phyloP scores from a whole-genome alignment of 2,888 invertebrate species.

The Cryptus armator region DNA sequence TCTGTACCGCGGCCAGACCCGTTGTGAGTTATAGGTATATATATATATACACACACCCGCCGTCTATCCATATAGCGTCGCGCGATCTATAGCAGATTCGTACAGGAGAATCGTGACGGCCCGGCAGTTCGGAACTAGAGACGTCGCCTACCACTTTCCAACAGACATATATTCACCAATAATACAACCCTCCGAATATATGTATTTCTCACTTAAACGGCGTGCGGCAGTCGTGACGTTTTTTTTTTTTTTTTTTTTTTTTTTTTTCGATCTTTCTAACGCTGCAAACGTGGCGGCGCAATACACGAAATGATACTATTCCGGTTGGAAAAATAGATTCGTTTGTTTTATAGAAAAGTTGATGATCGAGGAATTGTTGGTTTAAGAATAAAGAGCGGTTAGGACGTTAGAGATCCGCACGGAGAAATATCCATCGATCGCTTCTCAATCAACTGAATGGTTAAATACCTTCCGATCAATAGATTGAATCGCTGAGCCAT shows the following conservation, averaged over 20 bases:
- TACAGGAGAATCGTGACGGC: constrained; percentile 28
- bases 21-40: constrained; percentile 56
- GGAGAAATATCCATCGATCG: no score
- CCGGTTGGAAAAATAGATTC: not conserved
- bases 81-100: constrained; percentile 17
- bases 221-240: constrained; percentile 9
- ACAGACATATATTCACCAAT: not conserved
- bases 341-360: not conserved
- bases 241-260: not conserved
- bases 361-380: no score
- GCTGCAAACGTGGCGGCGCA: not conserved
- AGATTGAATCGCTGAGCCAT: no score
- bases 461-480: no score
- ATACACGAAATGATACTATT: not conserved
- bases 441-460: no score
- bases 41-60: not conserved
- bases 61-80: not conserved
- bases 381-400: no score
- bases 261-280: not conserved
- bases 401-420: no score
- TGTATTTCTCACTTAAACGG: constrained; percentile 22
- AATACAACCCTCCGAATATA: constrained; percentile 31
- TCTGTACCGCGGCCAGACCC: constrained; percentile 73
- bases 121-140: constrained; percentile 8
- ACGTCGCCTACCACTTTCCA: not conserved